phyloP scores from a whole-genome alignment of 2,797 vertebrate species.

The Sternotherus odoratus region DNA sequence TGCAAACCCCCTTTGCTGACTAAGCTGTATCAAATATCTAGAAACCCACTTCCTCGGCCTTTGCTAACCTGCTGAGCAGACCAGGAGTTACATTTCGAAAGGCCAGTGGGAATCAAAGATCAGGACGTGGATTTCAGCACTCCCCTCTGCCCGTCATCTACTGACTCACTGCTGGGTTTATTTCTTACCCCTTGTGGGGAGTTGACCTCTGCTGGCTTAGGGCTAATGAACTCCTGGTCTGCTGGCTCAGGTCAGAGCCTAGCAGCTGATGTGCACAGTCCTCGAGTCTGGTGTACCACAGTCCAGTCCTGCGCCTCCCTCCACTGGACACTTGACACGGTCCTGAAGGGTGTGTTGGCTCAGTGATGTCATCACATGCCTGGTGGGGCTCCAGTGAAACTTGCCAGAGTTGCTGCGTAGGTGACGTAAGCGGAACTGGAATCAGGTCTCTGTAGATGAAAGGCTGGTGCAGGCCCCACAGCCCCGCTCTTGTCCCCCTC shows the following conservation, averaged over 20 bases:
- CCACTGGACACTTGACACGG: fast-evolving
- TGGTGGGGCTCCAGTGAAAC: background rate
- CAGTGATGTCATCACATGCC: background rate
- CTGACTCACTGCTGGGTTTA: fast-evolving
- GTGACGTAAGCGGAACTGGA: background rate
- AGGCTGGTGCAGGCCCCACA: background rate
- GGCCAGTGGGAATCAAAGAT: background rate
- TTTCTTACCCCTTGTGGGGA: fast-evolving
- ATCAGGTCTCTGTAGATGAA: background rate
- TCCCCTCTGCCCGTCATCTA: fast-evolving
- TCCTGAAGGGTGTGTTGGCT: background rate
- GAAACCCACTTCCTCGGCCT: slow-evolving; percentile 46
- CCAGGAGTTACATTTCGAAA: slow-evolving; percentile 32
- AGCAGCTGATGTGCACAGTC: fast-evolving
- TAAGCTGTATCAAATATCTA: slow-evolving; percentile 31
- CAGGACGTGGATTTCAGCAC: background rate
- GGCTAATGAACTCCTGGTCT: fast-evolving
- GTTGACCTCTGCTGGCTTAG: fast-evolving
- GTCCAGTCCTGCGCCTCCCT: fast-evolving
- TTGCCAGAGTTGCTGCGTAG: background rate
- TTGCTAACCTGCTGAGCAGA: slow-evolving; percentile 1
- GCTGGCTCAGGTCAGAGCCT: fast-evolving
- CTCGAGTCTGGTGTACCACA: fast-evolving
- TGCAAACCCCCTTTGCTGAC: slow-evolving; percentile 56
- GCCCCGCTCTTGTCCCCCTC: fast-evolving